Conservation (phyloP, 2,113 vertebrate species). For the Castor canadensis region DNA sequence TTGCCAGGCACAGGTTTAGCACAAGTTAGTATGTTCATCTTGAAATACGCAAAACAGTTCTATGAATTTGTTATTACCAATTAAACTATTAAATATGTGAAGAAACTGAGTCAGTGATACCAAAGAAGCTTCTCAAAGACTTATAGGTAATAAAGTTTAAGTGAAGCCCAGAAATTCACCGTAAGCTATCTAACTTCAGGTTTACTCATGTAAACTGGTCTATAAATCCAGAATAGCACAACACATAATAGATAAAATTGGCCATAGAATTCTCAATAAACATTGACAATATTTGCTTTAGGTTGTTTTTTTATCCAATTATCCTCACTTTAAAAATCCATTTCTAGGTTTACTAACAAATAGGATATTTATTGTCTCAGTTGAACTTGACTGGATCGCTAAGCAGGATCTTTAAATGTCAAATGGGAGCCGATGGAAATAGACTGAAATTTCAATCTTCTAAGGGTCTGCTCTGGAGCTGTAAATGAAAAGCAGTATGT, state of each 20-base stretch:
- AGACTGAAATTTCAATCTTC: constrained; percentile 43
- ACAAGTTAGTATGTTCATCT: background rate
- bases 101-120: background rate
- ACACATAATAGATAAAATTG: background rate
- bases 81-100: background rate
- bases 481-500: constrained; percentile 69
- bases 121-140: background rate
- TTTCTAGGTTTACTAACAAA: constrained; percentile 37
- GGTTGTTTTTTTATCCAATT: background rate
- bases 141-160: background rate
- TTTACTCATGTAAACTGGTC: background rate
- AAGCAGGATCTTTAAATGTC: constrained; percentile 54
- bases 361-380: constrained; percentile 36
- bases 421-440: constrained; percentile 48
- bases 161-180: background rate
- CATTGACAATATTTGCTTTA: constrained; percentile 37
- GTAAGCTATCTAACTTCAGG: background rate
- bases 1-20: background rate
- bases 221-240: background rate
- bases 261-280: background rate
- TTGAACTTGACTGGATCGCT: background rate
- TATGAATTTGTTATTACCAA: background rate
- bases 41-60: background rate
- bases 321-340: background rate
- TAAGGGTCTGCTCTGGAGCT: constrained; percentile 67